Conservation (phyloP, 2,113 vertebrate species). For the Callipepla californica region DNA sequence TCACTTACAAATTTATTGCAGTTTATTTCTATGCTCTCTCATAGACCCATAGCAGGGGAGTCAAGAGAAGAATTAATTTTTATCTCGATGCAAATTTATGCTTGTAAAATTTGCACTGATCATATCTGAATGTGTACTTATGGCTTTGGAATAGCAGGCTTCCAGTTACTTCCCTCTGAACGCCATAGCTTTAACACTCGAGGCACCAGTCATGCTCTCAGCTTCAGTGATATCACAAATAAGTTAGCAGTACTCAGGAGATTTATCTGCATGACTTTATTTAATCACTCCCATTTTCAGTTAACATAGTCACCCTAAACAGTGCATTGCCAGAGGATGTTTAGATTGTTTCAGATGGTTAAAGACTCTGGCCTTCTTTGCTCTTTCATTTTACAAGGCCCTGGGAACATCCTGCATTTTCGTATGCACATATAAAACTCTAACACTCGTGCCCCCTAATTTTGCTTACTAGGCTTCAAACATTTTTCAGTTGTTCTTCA, state of each 20-base stretch:
- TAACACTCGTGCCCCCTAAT: not conserved
- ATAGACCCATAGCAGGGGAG: not conserved
- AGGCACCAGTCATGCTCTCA: conserved; percentile 13
- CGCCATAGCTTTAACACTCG: conserved; percentile 6
- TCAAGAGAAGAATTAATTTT: conserved; percentile 4
- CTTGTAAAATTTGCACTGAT: conserved; percentile 53
- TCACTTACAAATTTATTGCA: not conserved
- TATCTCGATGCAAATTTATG: not conserved
- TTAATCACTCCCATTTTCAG: conserved; percentile 23
- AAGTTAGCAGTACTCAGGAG: not conserved
- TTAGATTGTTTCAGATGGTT: conserved; percentile 29
- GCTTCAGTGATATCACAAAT: not conserved
- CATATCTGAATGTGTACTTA: not conserved
- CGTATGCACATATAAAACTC: not conserved
- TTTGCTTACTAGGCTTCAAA: conserved; percentile 41
- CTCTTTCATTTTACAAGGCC: not conserved
- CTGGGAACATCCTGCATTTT: not conserved
- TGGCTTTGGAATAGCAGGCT: conserved; percentile 16
- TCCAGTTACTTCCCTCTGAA: conserved; percentile 15
- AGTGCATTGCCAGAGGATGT: conserved; percentile 14
- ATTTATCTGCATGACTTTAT: conserved; percentile 11
- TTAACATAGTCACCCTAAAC: not conserved
- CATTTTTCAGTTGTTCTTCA: not conserved
- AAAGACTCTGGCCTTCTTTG: not conserved
- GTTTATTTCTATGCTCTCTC: not conserved